These are phyloP conservation scores for Sander lucioperca DNA, from an alignment of 2,113 vertebrate species.

Conservation along the genomic window DNA sequence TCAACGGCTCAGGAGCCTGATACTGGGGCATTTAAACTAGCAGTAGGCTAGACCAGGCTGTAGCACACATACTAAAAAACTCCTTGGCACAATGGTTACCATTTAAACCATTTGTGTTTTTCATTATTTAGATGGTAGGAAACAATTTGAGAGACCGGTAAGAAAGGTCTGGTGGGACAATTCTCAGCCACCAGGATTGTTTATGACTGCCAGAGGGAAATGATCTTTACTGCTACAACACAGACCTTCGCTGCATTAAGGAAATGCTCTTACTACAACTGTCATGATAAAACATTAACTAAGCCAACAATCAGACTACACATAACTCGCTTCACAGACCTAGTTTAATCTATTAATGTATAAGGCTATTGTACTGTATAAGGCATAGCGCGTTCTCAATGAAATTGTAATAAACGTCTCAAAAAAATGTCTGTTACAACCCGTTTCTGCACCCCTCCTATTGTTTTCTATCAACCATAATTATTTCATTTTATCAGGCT, in stretches of 20 bases:
- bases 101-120: neutral
- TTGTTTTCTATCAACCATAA: neutral
- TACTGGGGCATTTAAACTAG: neutral
- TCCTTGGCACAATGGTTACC: neutral
- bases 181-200: neutral
- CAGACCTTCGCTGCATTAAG: neutral
- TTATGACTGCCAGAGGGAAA: neutral
- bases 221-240: neutral
- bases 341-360: too few relatives aligned
- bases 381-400: neutral
- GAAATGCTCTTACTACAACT: neutral
- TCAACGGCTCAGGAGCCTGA: constrained; percentile 5
- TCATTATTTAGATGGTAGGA: neutral
- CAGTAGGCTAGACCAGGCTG: neutral
- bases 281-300: neutral
- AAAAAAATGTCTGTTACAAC: neutral
- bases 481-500: neutral
- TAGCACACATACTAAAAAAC: neutral
- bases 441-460: too few relatives aligned
- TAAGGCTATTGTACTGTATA: neutral
- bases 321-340: neutral
- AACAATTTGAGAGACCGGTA: neutral
- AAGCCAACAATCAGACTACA: neutral
- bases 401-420: neutral
- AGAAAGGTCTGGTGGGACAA: neutral